Evolutionary conservation across 1,140 invertebrate species (phyloP).

Genomic region (Drosophila tani): DNA sequence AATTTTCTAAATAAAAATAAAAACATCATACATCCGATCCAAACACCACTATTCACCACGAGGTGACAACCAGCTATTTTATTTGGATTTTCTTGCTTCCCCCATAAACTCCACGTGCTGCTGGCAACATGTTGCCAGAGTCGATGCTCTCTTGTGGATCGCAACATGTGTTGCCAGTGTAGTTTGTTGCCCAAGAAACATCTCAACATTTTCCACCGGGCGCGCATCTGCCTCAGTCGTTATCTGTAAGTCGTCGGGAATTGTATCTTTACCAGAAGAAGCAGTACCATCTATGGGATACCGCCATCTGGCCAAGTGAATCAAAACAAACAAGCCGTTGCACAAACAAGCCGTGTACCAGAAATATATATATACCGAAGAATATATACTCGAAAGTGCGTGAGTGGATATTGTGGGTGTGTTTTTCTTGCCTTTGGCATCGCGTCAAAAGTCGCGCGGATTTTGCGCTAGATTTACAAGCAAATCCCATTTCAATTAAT

Average conservation of each 20-base stretch:
- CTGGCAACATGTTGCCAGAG: constrained; percentile 32
- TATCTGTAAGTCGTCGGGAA: constrained; percentile 76
- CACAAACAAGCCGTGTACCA: constrained; percentile 34
- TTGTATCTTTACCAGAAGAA: constrained; percentile 36
- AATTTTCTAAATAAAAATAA: no score
- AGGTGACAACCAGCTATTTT: no score
- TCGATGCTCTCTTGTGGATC: constrained; percentile 39
- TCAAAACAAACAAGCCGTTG: constrained; percentile 46
- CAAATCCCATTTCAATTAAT: constrained; percentile 10
- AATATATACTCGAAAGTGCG: constrained; percentile 35
- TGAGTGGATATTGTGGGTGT: constrained; percentile 40
- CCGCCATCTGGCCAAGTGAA: constrained; percentile 30
- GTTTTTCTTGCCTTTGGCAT: constrained; percentile 31
- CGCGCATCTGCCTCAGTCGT: constrained; percentile 65
- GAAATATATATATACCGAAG: background rate
- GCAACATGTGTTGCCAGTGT: constrained; percentile 63
- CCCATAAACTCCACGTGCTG: background rate
- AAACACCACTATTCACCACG: no score
- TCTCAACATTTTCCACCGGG: constrained; percentile 49
- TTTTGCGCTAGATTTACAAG: constrained; percentile 17
- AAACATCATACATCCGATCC: no score
- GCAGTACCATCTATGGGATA: constrained; percentile 8
- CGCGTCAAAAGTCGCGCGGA: constrained; percentile 21
- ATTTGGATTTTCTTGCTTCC: no score
- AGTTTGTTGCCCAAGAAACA: constrained; percentile 51